Conservation (phyloP, 2,888 invertebrate species). For the Chirona hameri region DNA sequence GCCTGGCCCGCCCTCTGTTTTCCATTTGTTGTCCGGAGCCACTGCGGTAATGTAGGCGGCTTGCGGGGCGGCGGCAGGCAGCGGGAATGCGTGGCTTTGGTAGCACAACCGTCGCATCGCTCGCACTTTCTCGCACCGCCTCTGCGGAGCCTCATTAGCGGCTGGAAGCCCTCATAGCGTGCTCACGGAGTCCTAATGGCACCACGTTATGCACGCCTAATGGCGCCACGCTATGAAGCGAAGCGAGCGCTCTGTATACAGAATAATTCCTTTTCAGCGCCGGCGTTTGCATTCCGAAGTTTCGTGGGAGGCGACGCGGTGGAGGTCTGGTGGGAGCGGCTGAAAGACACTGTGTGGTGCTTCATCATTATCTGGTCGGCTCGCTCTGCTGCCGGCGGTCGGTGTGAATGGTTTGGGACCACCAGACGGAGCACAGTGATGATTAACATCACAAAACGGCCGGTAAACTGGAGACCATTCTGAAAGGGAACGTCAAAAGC, state of each 20-base stretch:
- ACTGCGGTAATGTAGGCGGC: not conserved
- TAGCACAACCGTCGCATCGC: not conserved
- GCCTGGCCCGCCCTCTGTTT: not conserved
- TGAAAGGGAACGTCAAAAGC: not conserved
- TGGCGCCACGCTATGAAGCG: not conserved
- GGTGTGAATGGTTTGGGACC: not conserved
- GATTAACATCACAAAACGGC: constrained; percentile 25
- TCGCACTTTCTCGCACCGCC: not conserved
- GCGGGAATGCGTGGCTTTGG: not conserved
- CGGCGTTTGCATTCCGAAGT: not conserved
- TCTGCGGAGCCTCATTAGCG: not conserved
- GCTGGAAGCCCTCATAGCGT: not conserved
- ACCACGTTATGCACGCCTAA: not conserved
- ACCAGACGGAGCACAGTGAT: not conserved
- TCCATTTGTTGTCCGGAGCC: not conserved
- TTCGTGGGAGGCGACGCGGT: no score
- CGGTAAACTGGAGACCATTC: not conserved
- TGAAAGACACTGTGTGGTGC: not conserved
- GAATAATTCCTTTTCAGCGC: not conserved
- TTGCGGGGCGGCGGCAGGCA: not conserved
- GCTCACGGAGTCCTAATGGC: not conserved
- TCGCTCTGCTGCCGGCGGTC: not conserved
- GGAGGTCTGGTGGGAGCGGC: not conserved
- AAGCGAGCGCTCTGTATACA: not conserved
- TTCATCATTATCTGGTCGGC: not conserved